Conservation (phyloP, 2,113 vertebrate species). For the Orientallactaga bullata region DNA sequence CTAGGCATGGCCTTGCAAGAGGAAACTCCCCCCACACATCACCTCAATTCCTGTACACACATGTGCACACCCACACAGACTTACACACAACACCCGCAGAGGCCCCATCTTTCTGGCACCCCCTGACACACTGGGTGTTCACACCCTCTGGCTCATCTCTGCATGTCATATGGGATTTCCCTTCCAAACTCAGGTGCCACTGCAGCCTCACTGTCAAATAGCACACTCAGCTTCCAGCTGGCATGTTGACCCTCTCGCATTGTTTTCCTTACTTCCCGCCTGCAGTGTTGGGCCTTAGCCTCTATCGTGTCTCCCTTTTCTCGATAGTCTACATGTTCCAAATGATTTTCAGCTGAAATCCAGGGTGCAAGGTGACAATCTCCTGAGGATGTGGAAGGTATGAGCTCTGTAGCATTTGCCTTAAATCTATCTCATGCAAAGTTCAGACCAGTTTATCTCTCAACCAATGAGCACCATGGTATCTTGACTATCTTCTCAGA, state of each 20-base stretch:
- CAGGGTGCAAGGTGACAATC: background rate
- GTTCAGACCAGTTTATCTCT: constrained; percentile 18
- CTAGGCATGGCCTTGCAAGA: background rate
- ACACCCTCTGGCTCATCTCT: constrained; percentile 33
- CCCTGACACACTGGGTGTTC: constrained; percentile 36
- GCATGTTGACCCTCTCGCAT: background rate
- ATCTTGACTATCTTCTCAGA: background rate
- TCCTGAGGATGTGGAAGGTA: background rate
- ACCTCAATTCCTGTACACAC: background rate
- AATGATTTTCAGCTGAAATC: background rate
- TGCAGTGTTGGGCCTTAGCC: background rate
- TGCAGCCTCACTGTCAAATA: constrained; percentile 26
- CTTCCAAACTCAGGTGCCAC: constrained; percentile 57
- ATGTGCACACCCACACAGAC: background rate
- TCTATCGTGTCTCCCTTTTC: background rate
- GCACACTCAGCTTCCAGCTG: background rate
- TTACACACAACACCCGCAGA: constrained; percentile 29
- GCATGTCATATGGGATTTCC: constrained; percentile 70
- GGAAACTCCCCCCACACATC: background rate
- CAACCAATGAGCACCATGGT: background rate
- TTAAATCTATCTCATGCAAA: background rate
- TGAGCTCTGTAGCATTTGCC: background rate
- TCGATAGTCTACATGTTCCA: background rate
- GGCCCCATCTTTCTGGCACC: background rate
- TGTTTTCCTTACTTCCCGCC: background rate